Percentiles rank a stretch among this genome's conserved stretches.
These are phyloP conservation scores for Drosophila nr. medialis DNA, from an alignment of 2,888 invertebrate species.

Conservation along the genomic window DNA sequence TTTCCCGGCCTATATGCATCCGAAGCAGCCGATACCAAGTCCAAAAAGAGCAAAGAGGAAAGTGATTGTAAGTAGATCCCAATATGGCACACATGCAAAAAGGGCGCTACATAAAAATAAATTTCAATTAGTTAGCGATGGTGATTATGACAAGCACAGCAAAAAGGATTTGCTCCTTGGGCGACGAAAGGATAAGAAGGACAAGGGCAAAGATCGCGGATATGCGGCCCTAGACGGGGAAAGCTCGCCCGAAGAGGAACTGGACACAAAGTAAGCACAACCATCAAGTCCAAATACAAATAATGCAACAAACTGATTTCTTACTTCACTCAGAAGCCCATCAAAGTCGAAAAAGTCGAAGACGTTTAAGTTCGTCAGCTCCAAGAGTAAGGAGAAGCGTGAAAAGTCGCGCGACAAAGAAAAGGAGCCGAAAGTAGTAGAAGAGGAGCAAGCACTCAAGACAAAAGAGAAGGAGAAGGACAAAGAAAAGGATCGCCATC, in stretches of 20 bases:
- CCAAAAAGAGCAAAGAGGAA: constrained; percentile 88
- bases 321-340: constrained; percentile 49
- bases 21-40: constrained; percentile 86
- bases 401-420: constrained; percentile 88
- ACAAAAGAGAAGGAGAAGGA: constrained; percentile 85
- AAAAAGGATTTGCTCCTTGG: constrained; percentile 92
- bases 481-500: constrained; percentile 85
- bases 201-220: constrained; percentile 92
- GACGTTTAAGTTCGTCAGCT: constrained; percentile 93
- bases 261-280: constrained; percentile 89
- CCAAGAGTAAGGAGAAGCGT: constrained; percentile 93
- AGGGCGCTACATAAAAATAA: constrained; percentile 26
- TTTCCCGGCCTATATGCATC: constrained; percentile 95
- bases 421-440: constrained; percentile 84
- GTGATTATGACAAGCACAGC: constrained; percentile 91
- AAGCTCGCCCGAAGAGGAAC: constrained; percentile 95
- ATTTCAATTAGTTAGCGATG: constrained; percentile 89
- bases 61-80: constrained; percentile 89
- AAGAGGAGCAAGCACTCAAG: constrained; percentile 81
- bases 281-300: not conserved
- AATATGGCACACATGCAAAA: constrained; percentile 1
- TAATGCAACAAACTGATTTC: not conserved
- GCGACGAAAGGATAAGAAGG: constrained; percentile 93
- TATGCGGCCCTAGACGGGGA: constrained; percentile 95
- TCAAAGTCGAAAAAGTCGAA: constrained; percentile 94